phyloP scores from a whole-genome alignment of 2,113 vertebrate genomes.

The Haemorhous mexicanus region DNA sequence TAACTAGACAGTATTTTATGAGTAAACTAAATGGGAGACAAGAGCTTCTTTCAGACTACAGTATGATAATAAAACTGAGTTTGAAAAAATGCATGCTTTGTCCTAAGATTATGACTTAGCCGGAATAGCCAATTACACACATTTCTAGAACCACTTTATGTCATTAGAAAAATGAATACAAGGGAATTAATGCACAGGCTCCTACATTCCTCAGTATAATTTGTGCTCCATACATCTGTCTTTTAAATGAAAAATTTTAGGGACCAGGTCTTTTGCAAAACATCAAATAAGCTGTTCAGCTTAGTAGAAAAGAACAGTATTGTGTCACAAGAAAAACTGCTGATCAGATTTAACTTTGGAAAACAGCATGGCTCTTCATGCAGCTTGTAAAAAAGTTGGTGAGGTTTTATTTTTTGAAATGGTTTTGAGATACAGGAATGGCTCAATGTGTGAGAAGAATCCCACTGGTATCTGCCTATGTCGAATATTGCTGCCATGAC shows the following conservation, averaged over 20 bases:
- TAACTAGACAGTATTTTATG: not conserved
- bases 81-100: not conserved
- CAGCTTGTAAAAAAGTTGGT: not conserved
- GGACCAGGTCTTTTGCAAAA: not conserved
- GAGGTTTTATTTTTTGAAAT: not conserved
- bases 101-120: not conserved
- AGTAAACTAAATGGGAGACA: not conserved
- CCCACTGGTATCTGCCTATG: not conserved
- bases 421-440: not conserved
- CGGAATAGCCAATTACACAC: not conserved
- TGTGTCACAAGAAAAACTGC: not conserved
- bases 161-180: not conserved
- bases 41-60: not conserved
- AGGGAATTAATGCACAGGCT: rapidly evolving
- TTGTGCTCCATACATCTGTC: not conserved
- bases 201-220: not conserved
- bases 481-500: not conserved
- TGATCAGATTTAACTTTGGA: not conserved
- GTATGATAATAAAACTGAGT: not conserved
- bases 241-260: not conserved
- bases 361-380: not conserved
- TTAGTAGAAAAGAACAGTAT: not conserved
- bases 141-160: not conserved
- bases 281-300: not conserved
- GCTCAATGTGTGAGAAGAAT: not conserved